A percentile compares a stretch with the other conserved stretches of the same genome.
Conservation (phyloP, 2,113 vertebrate species). For the Anoplopoma fimbria region DNA sequence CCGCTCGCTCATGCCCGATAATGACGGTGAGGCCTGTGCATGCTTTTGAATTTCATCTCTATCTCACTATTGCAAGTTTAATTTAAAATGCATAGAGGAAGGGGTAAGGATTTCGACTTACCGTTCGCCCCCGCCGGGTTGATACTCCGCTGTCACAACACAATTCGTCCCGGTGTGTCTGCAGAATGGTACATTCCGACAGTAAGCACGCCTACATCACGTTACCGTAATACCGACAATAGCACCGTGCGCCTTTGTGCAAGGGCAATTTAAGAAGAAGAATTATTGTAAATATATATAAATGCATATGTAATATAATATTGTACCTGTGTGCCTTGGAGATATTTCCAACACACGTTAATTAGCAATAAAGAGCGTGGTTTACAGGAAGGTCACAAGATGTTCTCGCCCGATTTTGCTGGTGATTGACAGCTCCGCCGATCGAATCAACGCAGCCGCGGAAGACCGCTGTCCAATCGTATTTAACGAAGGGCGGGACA, state of each 20-base stretch:
- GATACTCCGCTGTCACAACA: conserved; percentile 75
- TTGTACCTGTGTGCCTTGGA: accelerated
- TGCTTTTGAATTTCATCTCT: neutral
- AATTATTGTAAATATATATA: too few species aligned
- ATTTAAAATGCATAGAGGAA: neutral
- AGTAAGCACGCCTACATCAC: conserved; percentile 33
- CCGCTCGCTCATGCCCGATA: neutral
- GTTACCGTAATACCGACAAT: conserved; percentile 39
- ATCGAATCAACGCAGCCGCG: conserved; percentile 4
- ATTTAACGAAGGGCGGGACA: neutral
- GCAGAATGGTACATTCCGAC: conserved; percentile 73
- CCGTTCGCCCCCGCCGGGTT: conserved; percentile 74
- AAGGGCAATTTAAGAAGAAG: accelerated
- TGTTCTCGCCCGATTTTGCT: conserved; percentile 4
- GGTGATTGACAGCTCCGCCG: conserved; percentile 42
- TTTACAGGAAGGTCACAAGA: neutral
- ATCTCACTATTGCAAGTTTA: neutral
- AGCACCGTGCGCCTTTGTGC: neutral
- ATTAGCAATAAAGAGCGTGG: neutral
- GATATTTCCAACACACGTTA: neutral
- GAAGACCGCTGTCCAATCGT: conserved; percentile 57
- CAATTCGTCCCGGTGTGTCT: conserved; percentile 61
- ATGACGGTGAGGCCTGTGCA: neutral
- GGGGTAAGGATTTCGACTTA: conserved; percentile 35
- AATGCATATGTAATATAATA: neutral